Base-by-base conservation (phyloP, 2,797 vertebrate species). In the Chlorospingus flavigularis region DNA sequence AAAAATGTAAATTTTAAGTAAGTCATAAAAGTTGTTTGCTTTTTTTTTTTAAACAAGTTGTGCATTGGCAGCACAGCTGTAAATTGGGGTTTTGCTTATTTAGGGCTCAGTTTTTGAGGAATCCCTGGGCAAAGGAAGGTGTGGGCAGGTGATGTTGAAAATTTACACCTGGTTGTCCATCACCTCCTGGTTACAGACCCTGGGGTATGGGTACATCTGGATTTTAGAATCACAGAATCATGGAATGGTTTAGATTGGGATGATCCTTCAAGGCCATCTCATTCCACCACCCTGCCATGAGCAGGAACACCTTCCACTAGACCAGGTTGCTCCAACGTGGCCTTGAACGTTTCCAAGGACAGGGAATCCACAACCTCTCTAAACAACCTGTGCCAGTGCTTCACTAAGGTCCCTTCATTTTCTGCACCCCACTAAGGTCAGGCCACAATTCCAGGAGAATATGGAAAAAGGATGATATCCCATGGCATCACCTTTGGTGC, bases 401-500 rank as follows among this genome's bases (percentile, higher is more conserved):
- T 71, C 45, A 8, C 7, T 45, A 10, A 73, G 10, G 11, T 35
- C 37, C 2, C 3, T 76, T 60, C 30, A 7, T n/a, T 45, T 81
- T 50, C 23, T 86, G 17, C 17, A 9, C 50, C 62, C 42, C 19
- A 2, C 51, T 17, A 11, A 73, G 24, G 10, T 48, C 26, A 33
- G 33, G 21, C 48, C 33, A 15, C 0, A 0, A 3, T 25, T 54
- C 21, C 3, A 13, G n/a, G 26, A 65, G 50, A 61, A 7, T 3
- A 40, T 17, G 13, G 40, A n/a, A 30, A 35, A 33, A 37, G 40
- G 39, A 28, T 2, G 1, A 4, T 51, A 9, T 2, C 53, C 20
- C 13, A 1, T 8, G 37, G 35, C 39, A 13, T 85, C 21, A 4
- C 25, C n/a, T 25, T 72, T 0, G 0, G 47, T 6, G 8, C 47